These are phyloP conservation scores for Nomada fabriciana DNA, from an alignment of 2,888 invertebrate species.

Conservation along the genomic window DNA sequence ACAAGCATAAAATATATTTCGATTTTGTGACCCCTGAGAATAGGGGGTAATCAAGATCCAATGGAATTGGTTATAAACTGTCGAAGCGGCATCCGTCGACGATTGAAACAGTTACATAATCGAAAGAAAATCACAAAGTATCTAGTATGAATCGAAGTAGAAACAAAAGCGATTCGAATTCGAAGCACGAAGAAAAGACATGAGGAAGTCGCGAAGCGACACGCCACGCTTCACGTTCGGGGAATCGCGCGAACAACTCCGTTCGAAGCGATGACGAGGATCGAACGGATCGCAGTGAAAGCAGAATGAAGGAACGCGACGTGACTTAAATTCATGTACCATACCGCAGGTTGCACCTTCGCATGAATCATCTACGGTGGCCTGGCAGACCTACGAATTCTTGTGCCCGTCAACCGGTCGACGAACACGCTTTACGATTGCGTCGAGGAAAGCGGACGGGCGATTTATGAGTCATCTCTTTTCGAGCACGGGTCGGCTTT, in stretches of 20 bases:
- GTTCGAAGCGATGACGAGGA: slow-evolving; percentile 48
- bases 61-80: no score
- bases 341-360: slow-evolving; percentile 32
- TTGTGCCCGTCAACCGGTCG: slow-evolving; percentile 33
- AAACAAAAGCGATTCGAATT: not conserved
- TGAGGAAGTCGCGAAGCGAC: slow-evolving; percentile 20
- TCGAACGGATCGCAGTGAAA: slow-evolving; percentile 70
- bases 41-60: no score
- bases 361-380: slow-evolving; percentile 41
- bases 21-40: no score
- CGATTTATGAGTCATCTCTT: slow-evolving; percentile 34
- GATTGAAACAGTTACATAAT: not conserved
- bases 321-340: slow-evolving; percentile 49
- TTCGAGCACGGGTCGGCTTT: not conserved
- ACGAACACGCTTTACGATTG: slow-evolving; percentile 9
- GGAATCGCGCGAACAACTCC: not conserved
- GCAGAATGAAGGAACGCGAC: slow-evolving; percentile 56
- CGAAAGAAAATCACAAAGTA: not conserved
- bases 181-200: not conserved
- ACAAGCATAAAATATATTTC: no score
- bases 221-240: slow-evolving; percentile 10
- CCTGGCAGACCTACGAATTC: slow-evolving; percentile 25
- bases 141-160: not conserved
- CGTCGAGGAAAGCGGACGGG: slow-evolving; percentile 16
- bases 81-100: no score